Conservation (phyloP, 2,797 vertebrate species). For the Eidolon dupreanum region DNA sequence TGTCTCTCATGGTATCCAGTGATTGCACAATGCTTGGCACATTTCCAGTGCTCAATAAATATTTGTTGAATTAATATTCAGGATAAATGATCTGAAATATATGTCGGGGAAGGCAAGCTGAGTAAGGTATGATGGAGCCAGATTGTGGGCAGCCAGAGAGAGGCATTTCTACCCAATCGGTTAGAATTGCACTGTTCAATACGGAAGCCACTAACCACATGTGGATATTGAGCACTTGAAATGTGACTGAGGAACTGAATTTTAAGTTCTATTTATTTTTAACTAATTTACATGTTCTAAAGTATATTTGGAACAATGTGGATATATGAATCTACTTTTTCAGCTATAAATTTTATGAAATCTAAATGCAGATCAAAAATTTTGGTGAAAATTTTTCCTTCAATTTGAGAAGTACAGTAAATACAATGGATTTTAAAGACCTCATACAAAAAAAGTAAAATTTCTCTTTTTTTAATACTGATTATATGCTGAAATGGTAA, state of each 20-base stretch:
- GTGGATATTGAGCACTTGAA: background rate
- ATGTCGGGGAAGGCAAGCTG: background rate
- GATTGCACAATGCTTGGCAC: background rate
- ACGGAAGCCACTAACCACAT: background rate
- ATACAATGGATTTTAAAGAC: background rate
- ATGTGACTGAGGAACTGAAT: background rate
- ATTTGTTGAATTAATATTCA: background rate
- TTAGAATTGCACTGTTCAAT: background rate
- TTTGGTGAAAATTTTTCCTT: background rate
- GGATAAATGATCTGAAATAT: background rate
- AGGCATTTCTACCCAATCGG: background rate
- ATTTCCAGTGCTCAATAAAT: background rate
- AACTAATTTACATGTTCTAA: slow-evolving; percentile 12
- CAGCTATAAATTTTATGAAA: background rate
- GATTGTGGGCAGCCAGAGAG: background rate
- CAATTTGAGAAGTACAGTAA: background rate
- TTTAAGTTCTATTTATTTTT: slow-evolving; percentile 46
- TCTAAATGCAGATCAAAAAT: slow-evolving; percentile 9
- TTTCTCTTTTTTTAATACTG: background rate
- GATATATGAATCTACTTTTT: slow-evolving; percentile 13
- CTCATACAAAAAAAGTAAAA: background rate
- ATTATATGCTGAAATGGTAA: background rate
- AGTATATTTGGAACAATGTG: background rate
- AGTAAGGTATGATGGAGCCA: background rate
- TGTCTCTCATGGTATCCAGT: background rate